Conservation (phyloP, 1,140 invertebrate species). For the Adoxophyes honmai region DNA sequence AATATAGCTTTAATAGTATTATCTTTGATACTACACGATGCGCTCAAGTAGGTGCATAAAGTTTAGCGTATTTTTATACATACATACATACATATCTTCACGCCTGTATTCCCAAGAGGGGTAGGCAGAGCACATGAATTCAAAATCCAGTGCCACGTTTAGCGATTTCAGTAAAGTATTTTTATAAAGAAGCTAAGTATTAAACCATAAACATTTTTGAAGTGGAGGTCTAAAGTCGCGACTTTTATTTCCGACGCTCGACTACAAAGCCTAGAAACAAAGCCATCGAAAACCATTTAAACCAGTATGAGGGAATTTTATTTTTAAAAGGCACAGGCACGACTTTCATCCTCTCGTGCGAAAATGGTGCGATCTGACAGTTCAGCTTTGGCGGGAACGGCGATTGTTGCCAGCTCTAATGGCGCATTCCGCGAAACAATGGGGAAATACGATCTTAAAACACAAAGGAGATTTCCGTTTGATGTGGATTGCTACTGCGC, state of each 20-base stretch:
- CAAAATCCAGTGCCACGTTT: too few relatives aligned
- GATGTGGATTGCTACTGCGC: slow-evolving; percentile 55
- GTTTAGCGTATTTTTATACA: too few relatives aligned
- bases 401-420: slow-evolving; percentile 60
- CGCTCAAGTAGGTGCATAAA: too few relatives aligned
- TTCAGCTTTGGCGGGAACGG: slow-evolving; percentile 39
- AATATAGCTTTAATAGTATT: too few relatives aligned
- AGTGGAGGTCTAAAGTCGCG: slow-evolving; percentile 4
- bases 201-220: too few relatives aligned
- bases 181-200: too few relatives aligned
- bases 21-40: too few relatives aligned
- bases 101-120: too few relatives aligned
- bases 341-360: slow-evolving; percentile 48
- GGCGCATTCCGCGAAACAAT: slow-evolving; percentile 60
- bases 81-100: too few relatives aligned
- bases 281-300: slow-evolving; percentile 14
- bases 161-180: too few relatives aligned
- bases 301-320: slow-evolving; percentile 13
- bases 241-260: slow-evolving; percentile 13
- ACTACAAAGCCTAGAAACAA: slow-evolving; percentile 8
- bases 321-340: slow-evolving; percentile 30
- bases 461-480: slow-evolving; percentile 62
- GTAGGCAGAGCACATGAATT: too few relatives aligned
- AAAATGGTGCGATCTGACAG: slow-evolving; percentile 62
- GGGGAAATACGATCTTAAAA: slow-evolving; percentile 49